phyloP scores from a whole-genome alignment of 2,888 invertebrate species.

The Blastobasis lacticolella region DNA sequence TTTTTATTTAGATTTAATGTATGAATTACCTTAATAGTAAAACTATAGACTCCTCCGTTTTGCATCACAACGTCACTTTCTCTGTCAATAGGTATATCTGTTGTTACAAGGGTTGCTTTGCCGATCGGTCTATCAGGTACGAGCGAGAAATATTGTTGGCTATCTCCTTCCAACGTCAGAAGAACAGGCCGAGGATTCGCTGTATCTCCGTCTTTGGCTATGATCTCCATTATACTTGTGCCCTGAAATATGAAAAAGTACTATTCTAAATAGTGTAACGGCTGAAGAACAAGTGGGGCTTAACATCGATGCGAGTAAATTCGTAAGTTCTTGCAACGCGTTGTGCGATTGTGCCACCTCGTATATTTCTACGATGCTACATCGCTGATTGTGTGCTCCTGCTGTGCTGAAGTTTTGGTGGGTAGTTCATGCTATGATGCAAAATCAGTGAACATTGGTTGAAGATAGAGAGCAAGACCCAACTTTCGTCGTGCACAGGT shows the following conservation, averaged over 20 bases:
- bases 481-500: too few species aligned
- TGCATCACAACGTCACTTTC: slow-evolving; percentile 83
- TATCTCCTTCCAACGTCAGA: slow-evolving; percentile 81
- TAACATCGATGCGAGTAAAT: too few species aligned
- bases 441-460: too few species aligned
- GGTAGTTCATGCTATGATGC: too few species aligned
- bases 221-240: slow-evolving; percentile 79
- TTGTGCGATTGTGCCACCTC: too few species aligned
- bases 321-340: too few species aligned
- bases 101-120: slow-evolving; percentile 75
- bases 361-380: too few species aligned
- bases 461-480: too few species aligned
- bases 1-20: neutral
- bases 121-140: slow-evolving; percentile 71
- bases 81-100: slow-evolving; percentile 79
- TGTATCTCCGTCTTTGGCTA: slow-evolving; percentile 87
- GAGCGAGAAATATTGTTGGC: slow-evolving; percentile 79
- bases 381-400: too few species aligned
- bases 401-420: too few species aligned
- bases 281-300: neutral
- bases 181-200: slow-evolving; percentile 80
- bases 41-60: slow-evolving; percentile 85
- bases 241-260: slow-evolving; percentile 44
- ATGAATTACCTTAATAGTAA: slow-evolving; percentile 72
- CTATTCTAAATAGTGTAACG: neutral